These are phyloP conservation scores for Montipora efflorescens DNA, from an alignment of 64 coral and sea anemone species.

Conservation along the genomic window DNA sequence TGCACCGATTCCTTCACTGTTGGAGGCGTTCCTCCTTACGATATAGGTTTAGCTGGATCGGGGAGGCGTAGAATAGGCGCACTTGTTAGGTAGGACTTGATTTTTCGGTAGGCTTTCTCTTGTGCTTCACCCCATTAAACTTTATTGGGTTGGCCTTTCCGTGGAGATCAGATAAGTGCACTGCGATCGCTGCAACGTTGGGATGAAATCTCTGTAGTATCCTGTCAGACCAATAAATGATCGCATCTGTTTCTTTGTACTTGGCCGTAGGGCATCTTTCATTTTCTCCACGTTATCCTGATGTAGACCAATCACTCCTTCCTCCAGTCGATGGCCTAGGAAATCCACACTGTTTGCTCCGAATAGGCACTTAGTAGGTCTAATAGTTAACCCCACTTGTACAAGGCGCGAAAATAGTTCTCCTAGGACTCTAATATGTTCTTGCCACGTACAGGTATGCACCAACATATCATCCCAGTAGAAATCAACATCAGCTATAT, in stretches of 20 bases:
- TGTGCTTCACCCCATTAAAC: conserved; percentile 1
- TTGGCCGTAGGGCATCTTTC: neutral
- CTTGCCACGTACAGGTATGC: no score
- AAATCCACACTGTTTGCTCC: conserved; percentile 38
- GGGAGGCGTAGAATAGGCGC: conserved; percentile 46
- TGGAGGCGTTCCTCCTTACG: neutral
- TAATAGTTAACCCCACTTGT: no score
- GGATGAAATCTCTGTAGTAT: conserved; percentile 56
- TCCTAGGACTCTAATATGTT: no score
- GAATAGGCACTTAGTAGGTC: no score
- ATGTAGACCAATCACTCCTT: conserved; percentile 38
- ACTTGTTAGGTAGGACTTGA: neutral
- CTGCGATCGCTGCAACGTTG: conserved; percentile 56
- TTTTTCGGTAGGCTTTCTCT: neutral
- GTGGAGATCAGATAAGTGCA: conserved; percentile 35
- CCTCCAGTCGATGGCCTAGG: conserved; percentile 4
- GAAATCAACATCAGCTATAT: no score
- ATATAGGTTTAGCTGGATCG: conserved; percentile 19
- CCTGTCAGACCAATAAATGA: conserved; percentile 40
- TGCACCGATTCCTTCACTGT: conserved; percentile 36
- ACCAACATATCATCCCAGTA: no score
- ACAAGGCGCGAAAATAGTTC: no score
- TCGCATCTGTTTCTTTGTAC: conserved; percentile 49
- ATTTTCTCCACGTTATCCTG: conserved; percentile 46
- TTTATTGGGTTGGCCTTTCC: conserved; percentile 40